Base-by-base conservation (phyloP, 2,113 vertebrate genomes). In the Smithornis capensis region DNA sequence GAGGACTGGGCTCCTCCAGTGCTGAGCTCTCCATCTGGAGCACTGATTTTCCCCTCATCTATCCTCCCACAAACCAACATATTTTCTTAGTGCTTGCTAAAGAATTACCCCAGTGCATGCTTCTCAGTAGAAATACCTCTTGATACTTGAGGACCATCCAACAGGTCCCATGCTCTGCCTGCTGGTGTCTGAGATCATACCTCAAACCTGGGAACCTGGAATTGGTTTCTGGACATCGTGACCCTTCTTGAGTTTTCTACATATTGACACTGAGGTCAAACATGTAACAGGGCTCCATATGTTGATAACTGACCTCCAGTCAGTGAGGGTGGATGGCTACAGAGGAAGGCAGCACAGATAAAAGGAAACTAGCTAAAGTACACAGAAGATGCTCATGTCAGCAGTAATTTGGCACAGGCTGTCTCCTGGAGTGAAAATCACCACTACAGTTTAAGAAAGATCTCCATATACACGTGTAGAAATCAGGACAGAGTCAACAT, bases 91-190 rank as follows among this genome's bases (percentile, higher is more conserved):
- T 24, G 22, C 23, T 56, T 71, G 49, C 31, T 62, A 56, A 69
- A 84, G 62, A 22, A 19, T 47, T 3, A 63, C 8, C 24, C n/a
- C 8, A 14, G 1, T 28, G 23, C 10, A 19, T 14, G 6, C 15
- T 76, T 79, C 28, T 29, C 42, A 62, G 37, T 38, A 59, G 50
- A 83, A 90, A 14, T 23, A 14, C 19, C n/a, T 23, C 57, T 50
- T 25, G 27, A 62, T 37, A n/a, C 13, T n/a, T 0, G 0, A 42
- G 28, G 28, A 45, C 25, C 35, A 44, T 60, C 53, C 49, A 64
- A 24, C 6, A 19, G 52, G 49, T 45, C 15, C 23, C 19, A 11
- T 25, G 19, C 15, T 79, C 53, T 69, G 17, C 22, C 70, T 69
- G 52, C 15, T 40, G 45, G 12, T 38, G n/a, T 53, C 37, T 0